Evolutionary conservation across 2,888 invertebrate species (phyloP).

Genomic region (Agonopterix heracliana): DNA sequence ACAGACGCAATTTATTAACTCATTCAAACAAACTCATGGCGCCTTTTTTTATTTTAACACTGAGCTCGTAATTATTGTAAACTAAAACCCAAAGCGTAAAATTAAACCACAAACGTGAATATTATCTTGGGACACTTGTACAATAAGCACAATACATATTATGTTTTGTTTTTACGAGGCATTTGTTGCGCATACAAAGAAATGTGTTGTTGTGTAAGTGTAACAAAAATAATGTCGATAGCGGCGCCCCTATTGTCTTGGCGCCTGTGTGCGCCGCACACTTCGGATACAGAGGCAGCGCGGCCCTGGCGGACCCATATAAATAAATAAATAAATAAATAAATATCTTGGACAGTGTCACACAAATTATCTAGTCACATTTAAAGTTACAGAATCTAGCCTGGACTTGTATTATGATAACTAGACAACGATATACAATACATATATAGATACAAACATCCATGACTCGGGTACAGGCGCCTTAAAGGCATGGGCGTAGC

Average conservation of each 20-base stretch:
- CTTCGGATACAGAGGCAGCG: conserved; percentile 14
- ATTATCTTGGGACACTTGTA: conserved; percentile 8
- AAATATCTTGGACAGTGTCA: too few species aligned
- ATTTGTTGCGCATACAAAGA: conserved; percentile 1
- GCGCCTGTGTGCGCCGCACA: conserved; percentile 15
- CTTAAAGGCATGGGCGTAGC: too few species aligned
- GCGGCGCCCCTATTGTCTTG: conserved; percentile 8
- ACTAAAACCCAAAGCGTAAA: conserved; percentile 9
- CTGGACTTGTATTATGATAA: too few species aligned
- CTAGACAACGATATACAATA: too few species aligned
- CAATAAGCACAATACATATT: conserved; percentile 3
- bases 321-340: too few species aligned
- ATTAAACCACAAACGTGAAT: conserved; percentile 9
- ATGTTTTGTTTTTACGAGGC: conserved; percentile 5
- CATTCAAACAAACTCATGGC: conserved; percentile 1
- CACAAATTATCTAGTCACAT: too few species aligned
- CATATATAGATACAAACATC: too few species aligned
- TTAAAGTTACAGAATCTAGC: too few species aligned
- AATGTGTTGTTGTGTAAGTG: conserved; percentile 8
- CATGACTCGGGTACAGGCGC: too few species aligned
- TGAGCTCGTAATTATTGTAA: conserved; percentile 8
- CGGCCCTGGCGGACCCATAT: conserved; percentile 6
- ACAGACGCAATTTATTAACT: conserved; percentile 2
- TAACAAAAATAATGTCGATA: conserved; percentile 7
- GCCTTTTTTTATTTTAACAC: conserved; percentile 7